phyloP scores from a whole-genome alignment of 1,140 invertebrate species.

The Lucilia sericata region DNA sequence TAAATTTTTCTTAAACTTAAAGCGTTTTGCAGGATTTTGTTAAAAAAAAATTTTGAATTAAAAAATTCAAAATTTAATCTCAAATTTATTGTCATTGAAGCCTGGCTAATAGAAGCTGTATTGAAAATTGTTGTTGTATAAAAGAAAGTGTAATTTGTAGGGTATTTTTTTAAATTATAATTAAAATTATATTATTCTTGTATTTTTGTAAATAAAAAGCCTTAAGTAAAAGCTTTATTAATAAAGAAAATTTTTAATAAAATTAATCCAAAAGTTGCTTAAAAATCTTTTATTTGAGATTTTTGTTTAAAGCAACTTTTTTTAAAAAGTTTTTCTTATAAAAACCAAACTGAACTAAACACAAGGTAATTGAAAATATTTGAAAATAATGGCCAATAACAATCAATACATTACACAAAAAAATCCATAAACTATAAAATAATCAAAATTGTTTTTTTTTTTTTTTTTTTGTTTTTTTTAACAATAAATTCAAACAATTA shows the following conservation, averaged over 20 bases:
- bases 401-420: constrained; percentile 36
- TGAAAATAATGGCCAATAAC: not conserved
- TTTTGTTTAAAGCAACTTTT: not conserved
- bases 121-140: not conserved
- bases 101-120: not conserved
- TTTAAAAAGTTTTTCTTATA: not conserved
- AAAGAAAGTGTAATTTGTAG: not conserved
- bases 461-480: not conserved
- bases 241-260: not conserved
- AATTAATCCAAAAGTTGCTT: not conserved
- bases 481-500: constrained; percentile 19
- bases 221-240: constrained; percentile 17
- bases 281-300: not conserved
- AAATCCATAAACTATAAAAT: constrained; percentile 7
- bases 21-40: constrained; percentile 20
- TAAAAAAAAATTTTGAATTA: not conserved
- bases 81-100: not conserved
- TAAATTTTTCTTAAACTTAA: not conserved
- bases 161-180: not conserved
- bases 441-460: not conserved
- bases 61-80: not conserved
- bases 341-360: not conserved
- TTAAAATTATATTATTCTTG: not conserved
- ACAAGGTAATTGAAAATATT: constrained; percentile 17
- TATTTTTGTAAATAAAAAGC: not conserved